These are phyloP conservation scores for Fistularia commersonii DNA, from an alignment of 2,797 vertebrate genomes.

Conservation along the genomic window DNA sequence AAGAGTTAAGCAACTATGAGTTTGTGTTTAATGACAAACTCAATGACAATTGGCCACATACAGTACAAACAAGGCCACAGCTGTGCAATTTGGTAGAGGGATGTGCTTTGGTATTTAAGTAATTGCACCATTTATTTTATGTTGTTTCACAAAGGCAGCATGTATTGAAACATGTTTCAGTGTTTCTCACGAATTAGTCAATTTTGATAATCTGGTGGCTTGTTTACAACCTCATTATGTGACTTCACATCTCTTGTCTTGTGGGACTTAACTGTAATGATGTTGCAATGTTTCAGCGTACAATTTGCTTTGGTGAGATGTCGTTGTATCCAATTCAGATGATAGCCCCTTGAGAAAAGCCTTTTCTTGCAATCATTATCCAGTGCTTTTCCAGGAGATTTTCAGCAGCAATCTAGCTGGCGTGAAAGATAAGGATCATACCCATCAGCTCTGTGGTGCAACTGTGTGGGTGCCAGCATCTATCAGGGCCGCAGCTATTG, in stretches of 20 bases:
- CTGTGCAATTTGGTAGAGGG: slow-evolving; percentile 46
- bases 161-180: slow-evolving; percentile 23
- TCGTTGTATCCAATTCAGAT: too few relatives aligned
- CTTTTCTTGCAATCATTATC: too few relatives aligned
- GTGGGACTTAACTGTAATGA: neutral
- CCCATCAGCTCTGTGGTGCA: too few relatives aligned
- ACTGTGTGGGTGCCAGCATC: too few relatives aligned
- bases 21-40: slow-evolving; percentile 68
- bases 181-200: neutral
- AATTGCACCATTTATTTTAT: slow-evolving; percentile 69
- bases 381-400: too few relatives aligned
- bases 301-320: neutral
- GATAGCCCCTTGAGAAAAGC: too few relatives aligned
- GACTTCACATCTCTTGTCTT: neutral
- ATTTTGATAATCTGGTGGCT: neutral
- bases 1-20: slow-evolving; percentile 55
- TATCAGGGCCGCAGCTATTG: too few relatives aligned
- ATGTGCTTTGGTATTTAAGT: slow-evolving; percentile 54
- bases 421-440: too few relatives aligned
- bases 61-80: slow-evolving; percentile 17
- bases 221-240: neutral
- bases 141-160: slow-evolving; percentile 56
- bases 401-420: too few relatives aligned
- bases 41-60: slow-evolving; percentile 17
- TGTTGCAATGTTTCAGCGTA: neutral